Percentiles rank a stretch among this genome's conserved stretches.
phyloP scores from a whole-genome alignment of 1,140 invertebrate species.

The Zophobas atratus region DNA sequence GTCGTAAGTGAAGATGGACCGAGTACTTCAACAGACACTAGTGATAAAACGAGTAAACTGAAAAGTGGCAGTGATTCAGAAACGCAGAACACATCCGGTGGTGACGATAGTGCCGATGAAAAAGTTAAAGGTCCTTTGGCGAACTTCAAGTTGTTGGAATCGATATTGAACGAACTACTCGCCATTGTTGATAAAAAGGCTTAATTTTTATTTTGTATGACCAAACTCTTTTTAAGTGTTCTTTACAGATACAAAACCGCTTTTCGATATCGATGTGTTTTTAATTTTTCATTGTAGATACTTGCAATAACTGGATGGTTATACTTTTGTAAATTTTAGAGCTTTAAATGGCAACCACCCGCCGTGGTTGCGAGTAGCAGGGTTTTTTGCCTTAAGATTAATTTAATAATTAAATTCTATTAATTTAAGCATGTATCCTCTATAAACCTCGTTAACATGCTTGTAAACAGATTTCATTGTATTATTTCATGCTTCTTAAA shows the following conservation, averaged over 20 bases:
- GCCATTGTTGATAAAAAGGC: slow-evolving; percentile 62
- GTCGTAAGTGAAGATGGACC: slow-evolving; percentile 42
- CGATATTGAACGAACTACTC: slow-evolving; percentile 63
- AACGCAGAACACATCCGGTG: slow-evolving; percentile 56
- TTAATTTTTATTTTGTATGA: slow-evolving; percentile 53
- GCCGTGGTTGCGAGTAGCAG: slow-evolving; percentile 42
- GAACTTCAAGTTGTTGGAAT: slow-evolving; percentile 61
- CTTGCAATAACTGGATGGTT: slow-evolving; percentile 31
- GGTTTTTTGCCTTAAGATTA: slow-evolving; percentile 48
- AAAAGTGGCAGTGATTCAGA: slow-evolving; percentile 62
- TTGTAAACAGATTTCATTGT: slow-evolving; percentile 39
- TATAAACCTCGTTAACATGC: slow-evolving; percentile 38
- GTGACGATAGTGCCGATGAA: slow-evolving; percentile 57
- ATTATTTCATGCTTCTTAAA: slow-evolving; percentile 39
- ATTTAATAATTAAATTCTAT: slow-evolving; percentile 27
- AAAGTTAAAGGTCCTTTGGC: slow-evolving; percentile 53
- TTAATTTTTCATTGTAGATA: slow-evolving; percentile 38
- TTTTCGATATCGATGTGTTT: slow-evolving; percentile 47
- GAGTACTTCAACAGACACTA: slow-evolving; percentile 51
- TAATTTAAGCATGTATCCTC: slow-evolving; percentile 28
- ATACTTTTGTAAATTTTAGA: slow-evolving; percentile 42
- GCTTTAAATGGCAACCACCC: slow-evolving; percentile 44
- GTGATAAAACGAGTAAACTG: slow-evolving; percentile 16
- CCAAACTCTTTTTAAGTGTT: slow-evolving; percentile 51
- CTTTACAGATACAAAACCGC: slow-evolving; percentile 32